Evolutionary conservation across 2,888 invertebrate genomes (phyloP).

Genomic region (Electrophaes corylata): DNA sequence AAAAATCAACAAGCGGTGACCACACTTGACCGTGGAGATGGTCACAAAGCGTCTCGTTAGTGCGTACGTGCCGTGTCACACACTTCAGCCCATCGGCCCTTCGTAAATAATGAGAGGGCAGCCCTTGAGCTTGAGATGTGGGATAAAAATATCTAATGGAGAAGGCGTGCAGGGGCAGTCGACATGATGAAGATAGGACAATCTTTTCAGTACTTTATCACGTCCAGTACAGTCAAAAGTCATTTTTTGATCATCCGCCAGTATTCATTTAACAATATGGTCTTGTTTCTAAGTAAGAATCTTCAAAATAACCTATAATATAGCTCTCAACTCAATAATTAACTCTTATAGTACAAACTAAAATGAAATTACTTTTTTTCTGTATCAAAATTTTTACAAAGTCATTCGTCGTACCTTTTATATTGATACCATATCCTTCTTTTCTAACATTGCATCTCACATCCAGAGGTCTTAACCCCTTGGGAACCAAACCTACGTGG

Average conservation of each 20-base stretch:
- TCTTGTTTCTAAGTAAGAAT: not conserved
- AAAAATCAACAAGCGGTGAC: slow-evolving; percentile 79
- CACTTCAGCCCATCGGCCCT: slow-evolving; percentile 81
- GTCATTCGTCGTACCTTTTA: not conserved
- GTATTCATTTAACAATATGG: not conserved
- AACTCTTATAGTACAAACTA: no score
- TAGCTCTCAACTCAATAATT: not conserved
- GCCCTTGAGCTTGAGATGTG: slow-evolving; percentile 59
- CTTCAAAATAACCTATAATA: not conserved
- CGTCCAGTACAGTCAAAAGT: slow-evolving; percentile 14
- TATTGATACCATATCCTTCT: slow-evolving; percentile 47
- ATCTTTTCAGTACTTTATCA: slow-evolving; percentile 27
- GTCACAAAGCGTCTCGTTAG: slow-evolving; percentile 85
- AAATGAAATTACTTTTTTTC: no score
- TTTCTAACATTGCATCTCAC: slow-evolving; percentile 21
- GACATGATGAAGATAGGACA: slow-evolving; percentile 30
- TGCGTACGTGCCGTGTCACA: slow-evolving; percentile 82
- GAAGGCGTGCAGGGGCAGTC: slow-evolving; percentile 40
- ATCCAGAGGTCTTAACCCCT: slow-evolving; percentile 58
- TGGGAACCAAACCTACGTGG: slow-evolving; percentile 73
- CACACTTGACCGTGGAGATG: slow-evolving; percentile 73
- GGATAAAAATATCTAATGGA: slow-evolving; percentile 49
- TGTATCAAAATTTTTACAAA: not conserved
- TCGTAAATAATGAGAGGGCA: slow-evolving; percentile 83
- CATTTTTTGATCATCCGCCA: slow-evolving; percentile 4